These are phyloP conservation scores for Desmophyllum pertusum DNA, from an alignment of 92 coral and sea anemone genomes.

Conservation along the genomic window DNA sequence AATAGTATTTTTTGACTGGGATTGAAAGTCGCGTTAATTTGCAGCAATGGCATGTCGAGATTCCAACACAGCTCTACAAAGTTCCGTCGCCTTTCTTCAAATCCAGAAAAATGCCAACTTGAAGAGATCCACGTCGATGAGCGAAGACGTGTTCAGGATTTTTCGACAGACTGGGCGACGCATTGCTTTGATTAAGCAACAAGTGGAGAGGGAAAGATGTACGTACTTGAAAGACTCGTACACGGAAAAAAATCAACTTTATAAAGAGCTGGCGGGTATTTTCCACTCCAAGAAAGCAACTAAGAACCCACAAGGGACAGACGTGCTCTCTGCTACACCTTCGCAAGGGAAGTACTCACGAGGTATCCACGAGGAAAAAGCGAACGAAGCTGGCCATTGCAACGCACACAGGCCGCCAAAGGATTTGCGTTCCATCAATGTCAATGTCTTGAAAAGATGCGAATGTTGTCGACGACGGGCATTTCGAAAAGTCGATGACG, in stretches of 20 bases:
- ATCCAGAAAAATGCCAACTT: slow-evolving; percentile 66
- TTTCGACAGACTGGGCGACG: slow-evolving; percentile 79
- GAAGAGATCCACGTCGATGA: slow-evolving; percentile 63
- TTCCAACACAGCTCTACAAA: slow-evolving; percentile 64
- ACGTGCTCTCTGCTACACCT: neutral
- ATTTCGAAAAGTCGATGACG: slow-evolving; percentile 43
- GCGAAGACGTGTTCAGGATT: slow-evolving; percentile 85
- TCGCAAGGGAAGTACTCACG: neutral
- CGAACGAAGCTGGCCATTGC: slow-evolving; percentile 12
- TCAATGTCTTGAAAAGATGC: slow-evolving; percentile 70
- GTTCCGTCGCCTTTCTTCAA: slow-evolving; percentile 80
- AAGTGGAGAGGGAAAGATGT: slow-evolving; percentile 70
- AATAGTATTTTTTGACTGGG: neutral
- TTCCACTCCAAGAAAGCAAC: slow-evolving; percentile 17
- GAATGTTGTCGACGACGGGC: slow-evolving; percentile 84
- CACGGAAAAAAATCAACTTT: slow-evolving; percentile 73
- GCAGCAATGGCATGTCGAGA: slow-evolving; percentile 24
- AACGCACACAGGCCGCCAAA: slow-evolving; percentile 41
- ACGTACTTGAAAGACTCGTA: slow-evolving; percentile 70
- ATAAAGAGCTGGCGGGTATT: slow-evolving; percentile 77
- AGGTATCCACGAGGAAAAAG: neutral
- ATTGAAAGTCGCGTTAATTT: neutral
- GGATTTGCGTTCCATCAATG: slow-evolving; percentile 65
- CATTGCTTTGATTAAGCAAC: slow-evolving; percentile 58
- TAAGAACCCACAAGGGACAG: neutral